These are phyloP conservation scores for Porites lobata DNA, from an alignment of 92 coral and sea anemone species.

Conservation along the genomic window DNA sequence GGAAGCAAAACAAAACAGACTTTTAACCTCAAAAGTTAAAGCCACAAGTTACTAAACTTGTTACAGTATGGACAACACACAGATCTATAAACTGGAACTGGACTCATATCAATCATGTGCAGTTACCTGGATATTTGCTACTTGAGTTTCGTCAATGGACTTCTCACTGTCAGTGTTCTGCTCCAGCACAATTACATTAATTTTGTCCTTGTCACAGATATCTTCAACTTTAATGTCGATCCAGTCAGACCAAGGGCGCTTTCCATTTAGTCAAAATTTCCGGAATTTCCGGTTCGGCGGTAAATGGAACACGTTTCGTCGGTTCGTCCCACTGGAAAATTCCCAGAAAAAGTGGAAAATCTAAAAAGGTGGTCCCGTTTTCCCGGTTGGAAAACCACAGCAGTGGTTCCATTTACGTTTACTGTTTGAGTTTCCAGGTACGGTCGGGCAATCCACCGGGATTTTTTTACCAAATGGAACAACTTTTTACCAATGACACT, in stretches of 20 bases:
- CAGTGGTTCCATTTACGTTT: too few relatives aligned
- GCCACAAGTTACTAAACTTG: conserved; percentile 10
- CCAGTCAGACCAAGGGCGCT: conserved; percentile 35
- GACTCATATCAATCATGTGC: conserved; percentile 17
- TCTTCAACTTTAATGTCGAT: conserved; percentile 17
- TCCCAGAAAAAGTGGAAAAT: too few relatives aligned
- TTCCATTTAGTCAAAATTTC: too few relatives aligned
- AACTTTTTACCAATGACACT: too few relatives aligned
- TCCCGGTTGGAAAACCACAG: too few relatives aligned
- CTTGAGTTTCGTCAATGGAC: conserved; percentile 1
- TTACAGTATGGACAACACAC: conserved; percentile 2
- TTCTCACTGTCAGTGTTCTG: conserved; percentile 14
- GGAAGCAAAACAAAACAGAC: conserved; percentile 6
- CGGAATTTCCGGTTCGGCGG: too few relatives aligned
- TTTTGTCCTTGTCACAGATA: conserved; percentile 34
- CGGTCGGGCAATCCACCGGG: too few relatives aligned
- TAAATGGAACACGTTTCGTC: too few relatives aligned
- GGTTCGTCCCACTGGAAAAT: too few relatives aligned
- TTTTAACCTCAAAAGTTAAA: conserved; percentile 1
- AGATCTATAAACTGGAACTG: conserved; percentile 10
- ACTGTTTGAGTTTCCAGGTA: too few relatives aligned
- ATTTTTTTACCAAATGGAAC: too few relatives aligned
- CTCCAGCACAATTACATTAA: conserved; percentile 17
- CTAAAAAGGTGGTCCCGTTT: too few relatives aligned
- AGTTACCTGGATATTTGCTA: neutral